Percentiles rank a stretch among this genome's conserved stretches.
Evolutionary conservation across 1,140 invertebrate genomes (phyloP).

Genomic region (Metaphire vulgaris): DNA sequence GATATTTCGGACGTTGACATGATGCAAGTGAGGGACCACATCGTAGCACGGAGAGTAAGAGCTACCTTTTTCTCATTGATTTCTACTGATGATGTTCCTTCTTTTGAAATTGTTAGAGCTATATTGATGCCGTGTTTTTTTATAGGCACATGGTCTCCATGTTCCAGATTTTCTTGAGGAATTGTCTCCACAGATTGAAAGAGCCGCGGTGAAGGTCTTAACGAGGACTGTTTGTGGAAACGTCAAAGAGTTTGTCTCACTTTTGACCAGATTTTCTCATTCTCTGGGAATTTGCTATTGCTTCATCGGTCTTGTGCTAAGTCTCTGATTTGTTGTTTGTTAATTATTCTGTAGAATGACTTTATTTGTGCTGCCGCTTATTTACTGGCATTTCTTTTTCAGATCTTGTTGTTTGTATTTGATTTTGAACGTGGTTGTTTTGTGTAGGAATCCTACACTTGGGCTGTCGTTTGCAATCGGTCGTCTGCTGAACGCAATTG

Average conservation of each 20-base stretch:
- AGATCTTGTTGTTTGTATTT: no score
- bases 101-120: no score
- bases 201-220: neutral
- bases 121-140: no score
- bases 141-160: constrained; percentile 8
- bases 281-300: neutral
- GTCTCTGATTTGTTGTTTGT: no score
- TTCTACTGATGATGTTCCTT: no score
- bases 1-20: neutral
- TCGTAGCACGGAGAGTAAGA: neutral
- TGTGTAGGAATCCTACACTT: neutral
- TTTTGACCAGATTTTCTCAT: neutral
- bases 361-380: no score
- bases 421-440: no score
- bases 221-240: neutral
- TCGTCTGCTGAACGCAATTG: neutral
- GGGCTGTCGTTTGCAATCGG: neutral
- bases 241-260: neutral
- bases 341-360: no score
- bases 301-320: no score
- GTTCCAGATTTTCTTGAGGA: neutral
- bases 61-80: no score
- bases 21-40: neutral
- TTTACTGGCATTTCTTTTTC: no score
- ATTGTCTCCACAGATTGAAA: neutral